Percentiles rank a stretch among this genome's conserved stretches.
These are phyloP conservation scores for Lithosia quadra DNA, from an alignment of 2,888 invertebrate species.

Conservation along the genomic window DNA sequence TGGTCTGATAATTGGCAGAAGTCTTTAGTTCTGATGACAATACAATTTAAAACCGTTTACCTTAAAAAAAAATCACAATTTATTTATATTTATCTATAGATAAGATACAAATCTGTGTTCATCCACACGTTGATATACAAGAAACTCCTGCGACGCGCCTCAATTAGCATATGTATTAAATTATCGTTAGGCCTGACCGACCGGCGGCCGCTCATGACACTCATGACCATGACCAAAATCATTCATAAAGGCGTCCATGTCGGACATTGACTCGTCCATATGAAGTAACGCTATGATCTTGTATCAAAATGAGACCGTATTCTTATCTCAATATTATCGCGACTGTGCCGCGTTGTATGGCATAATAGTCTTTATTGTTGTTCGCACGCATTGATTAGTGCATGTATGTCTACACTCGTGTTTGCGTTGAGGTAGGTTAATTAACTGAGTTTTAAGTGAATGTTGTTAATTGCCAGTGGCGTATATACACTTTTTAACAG, in stretches of 20 bases:
- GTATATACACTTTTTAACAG: background rate
- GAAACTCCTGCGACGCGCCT: background rate
- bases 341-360: background rate
- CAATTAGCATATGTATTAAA: conserved; percentile 8
- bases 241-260: background rate
- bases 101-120: background rate
- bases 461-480: background rate
- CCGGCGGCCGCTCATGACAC: background rate
- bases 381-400: background rate
- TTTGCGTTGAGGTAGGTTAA: background rate
- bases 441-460: background rate
- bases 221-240: background rate
- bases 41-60: too few species aligned
- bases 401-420: background rate
- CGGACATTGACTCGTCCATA: background rate
- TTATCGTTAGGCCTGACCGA: background rate
- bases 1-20: too few species aligned
- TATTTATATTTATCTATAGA: too few species aligned
- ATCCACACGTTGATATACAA: background rate
- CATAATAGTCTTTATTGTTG: background rate
- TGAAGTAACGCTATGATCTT: background rate
- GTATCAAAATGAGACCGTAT: too few species aligned
- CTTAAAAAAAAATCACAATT: too few species aligned
- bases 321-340: background rate
- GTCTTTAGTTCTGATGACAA: too few species aligned